Base-by-base conservation (phyloP, 2,113 vertebrate species). In the Gallinago paraguaiae region DNA sequence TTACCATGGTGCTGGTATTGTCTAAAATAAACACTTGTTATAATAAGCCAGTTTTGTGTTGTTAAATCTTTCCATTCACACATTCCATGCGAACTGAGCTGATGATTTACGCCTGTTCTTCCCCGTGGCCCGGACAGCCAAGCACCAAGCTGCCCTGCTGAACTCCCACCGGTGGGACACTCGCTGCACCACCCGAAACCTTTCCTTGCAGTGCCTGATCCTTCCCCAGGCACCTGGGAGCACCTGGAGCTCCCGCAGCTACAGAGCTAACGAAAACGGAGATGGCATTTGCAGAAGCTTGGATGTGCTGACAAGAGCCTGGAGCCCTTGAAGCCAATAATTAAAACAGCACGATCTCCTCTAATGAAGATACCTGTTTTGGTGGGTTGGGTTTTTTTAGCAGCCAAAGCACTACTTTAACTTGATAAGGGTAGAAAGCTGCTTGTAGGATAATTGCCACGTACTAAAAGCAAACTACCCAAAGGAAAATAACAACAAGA, bases 241-340 rank as follows among this genome's bases (percentile, higher is more conserved):
- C 90, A 88, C 13, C 6, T 33, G 90, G 88, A 19, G 2, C 72
- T 60, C 56, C 8, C 31, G 88, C 0, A 69, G 78, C 85, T 82
- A 50, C 50, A 39, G 59, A 37, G 50, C 69, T 28, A 1, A 16
- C 25, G 68, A 83, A 93, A 93, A 92, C 31, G 69, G 95, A 94
- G 69, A 41, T 48, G 53, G 85, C 27, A 24, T 75, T 23, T 68
- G 43, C 56, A 82, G 76, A 51, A 48, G 56, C 53, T 56, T 23
- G 80, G 72, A 82, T 69, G 88, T 78, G 90, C 92, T 88, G 82
- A 88, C 85, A 90, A 75, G 24, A 86, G 45, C 77, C 77, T 43
- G 54, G 17, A 88, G 79, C 82, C 33, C 79, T 81, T 39, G 30
- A 81, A 88, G 51, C 22, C 83, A 72, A 6, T 59, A 96, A 91